Conservation (phyloP, 2,113 vertebrate genomes). For the Climacteris rufus region DNA sequence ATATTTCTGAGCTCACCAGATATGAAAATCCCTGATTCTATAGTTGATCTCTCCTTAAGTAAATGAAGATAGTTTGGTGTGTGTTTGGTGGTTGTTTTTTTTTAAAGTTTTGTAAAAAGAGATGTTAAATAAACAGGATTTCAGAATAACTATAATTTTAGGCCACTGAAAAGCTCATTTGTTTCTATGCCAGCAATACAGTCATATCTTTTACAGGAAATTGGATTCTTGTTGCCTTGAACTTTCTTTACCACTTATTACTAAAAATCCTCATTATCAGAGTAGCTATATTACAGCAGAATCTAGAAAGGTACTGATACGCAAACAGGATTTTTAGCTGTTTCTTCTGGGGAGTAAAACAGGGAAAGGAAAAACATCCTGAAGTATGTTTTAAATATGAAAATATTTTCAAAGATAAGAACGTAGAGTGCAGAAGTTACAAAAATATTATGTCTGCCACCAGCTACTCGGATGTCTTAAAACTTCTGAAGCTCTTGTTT, state of each 20-base stretch:
- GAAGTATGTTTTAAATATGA: neutral
- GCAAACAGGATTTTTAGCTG: neutral
- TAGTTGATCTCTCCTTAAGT: neutral
- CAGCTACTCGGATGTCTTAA: neutral
- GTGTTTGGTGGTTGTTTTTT: fast-evolving
- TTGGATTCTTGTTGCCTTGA: neutral
- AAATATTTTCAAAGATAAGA: neutral
- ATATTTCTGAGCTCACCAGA: neutral
- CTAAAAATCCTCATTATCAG: neutral
- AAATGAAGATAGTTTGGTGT: neutral
- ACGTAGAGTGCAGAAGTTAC: neutral
- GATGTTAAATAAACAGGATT: neutral
- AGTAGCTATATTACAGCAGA: neutral
- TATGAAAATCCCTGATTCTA: neutral
- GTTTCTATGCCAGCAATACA: neutral
- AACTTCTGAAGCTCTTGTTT: neutral
- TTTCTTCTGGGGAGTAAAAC: neutral
- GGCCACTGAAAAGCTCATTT: neutral
- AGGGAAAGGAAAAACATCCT: neutral
- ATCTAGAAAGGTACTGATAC: neutral
- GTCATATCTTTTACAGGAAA: neutral
- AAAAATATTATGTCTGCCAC: neutral
- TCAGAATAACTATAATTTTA: neutral
- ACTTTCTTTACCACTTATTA: neutral
- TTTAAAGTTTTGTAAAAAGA: neutral